Conservation (phyloP, 2,797 vertebrate genomes). For the Dermochelys coriacea region DNA sequence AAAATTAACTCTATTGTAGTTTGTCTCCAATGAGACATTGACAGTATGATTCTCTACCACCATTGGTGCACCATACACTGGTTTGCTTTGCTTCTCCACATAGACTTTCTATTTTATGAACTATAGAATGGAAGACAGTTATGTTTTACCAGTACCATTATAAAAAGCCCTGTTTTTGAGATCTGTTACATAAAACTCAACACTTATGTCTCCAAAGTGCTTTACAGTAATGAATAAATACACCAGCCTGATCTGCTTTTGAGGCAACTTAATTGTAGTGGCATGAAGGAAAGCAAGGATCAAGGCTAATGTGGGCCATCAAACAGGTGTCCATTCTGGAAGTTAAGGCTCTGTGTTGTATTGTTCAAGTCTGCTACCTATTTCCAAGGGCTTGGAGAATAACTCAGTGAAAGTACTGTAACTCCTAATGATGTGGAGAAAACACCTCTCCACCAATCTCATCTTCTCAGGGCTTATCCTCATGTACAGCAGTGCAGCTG, state of each 20-base stretch:
- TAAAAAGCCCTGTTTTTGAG: not conserved
- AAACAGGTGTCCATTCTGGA: not conserved
- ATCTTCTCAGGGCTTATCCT: not conserved
- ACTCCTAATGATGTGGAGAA: not conserved
- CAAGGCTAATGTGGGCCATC: not conserved
- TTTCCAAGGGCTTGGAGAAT: not conserved
- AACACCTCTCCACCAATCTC: not conserved
- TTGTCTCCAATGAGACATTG: constrained; percentile 39
- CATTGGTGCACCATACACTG: not conserved
- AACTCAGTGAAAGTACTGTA: not conserved
- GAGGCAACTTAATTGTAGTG: not conserved
- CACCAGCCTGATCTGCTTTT: not conserved
- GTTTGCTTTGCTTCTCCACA: not conserved
- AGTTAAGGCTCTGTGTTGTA: not conserved
- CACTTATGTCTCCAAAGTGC: not conserved
- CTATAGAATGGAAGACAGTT: not conserved
- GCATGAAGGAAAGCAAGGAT: not conserved
- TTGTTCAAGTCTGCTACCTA: not conserved
- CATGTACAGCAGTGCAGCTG: not conserved
- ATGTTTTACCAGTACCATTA: not conserved
- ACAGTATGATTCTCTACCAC: not conserved
- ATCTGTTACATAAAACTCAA: not conserved
- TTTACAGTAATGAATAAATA: fast-evolving
- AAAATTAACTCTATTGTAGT: constrained; percentile 60
- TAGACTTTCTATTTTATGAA: not conserved